These are phyloP conservation scores for Alosa alosa DNA, from an alignment of 2,113 vertebrate species.

Conservation along the genomic window DNA sequence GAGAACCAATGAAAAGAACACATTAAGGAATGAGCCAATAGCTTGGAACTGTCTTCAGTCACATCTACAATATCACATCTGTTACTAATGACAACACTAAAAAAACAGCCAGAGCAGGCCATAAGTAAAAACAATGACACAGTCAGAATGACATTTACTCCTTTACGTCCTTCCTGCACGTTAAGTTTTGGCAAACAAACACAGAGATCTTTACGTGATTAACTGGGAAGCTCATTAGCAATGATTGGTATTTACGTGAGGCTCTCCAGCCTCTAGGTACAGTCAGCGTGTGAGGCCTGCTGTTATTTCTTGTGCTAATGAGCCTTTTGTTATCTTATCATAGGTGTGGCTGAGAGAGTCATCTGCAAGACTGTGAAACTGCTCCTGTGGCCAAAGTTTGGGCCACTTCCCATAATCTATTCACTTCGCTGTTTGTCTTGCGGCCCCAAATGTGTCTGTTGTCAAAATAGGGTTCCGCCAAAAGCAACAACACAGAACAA, in stretches of 20 bases:
- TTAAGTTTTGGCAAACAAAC: not conserved
- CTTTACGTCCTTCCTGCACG: not conserved
- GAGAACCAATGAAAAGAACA: conserved; percentile 12
- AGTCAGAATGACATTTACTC: not conserved
- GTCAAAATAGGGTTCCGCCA: conserved; percentile 31
- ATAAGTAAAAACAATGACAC: not conserved
- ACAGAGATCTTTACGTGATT: not conserved
- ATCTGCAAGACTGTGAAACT: conserved; percentile 42
- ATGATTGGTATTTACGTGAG: not conserved
- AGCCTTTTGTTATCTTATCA: conserved; percentile 50
- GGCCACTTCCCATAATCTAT: conserved; percentile 15
- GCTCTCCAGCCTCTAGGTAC: not conserved
- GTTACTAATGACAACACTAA: not conserved
- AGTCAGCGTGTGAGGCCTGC: not conserved
- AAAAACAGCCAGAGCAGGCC: not conserved
- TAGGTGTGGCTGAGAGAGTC: conserved; percentile 46
- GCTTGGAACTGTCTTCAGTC: not conserved
- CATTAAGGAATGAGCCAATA: not conserved
- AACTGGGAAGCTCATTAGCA: not conserved
- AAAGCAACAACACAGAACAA: conserved; percentile 34
- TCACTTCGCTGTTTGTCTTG: conserved; percentile 32
- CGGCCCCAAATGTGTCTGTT: conserved; percentile 26
- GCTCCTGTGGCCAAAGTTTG: conserved; percentile 35
- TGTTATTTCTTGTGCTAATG: conserved; percentile 45
- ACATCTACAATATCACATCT: not conserved